These are phyloP conservation scores for Lacerta viridis DNA, from an alignment of 2,797 vertebrate species.

Conservation along the genomic window DNA sequence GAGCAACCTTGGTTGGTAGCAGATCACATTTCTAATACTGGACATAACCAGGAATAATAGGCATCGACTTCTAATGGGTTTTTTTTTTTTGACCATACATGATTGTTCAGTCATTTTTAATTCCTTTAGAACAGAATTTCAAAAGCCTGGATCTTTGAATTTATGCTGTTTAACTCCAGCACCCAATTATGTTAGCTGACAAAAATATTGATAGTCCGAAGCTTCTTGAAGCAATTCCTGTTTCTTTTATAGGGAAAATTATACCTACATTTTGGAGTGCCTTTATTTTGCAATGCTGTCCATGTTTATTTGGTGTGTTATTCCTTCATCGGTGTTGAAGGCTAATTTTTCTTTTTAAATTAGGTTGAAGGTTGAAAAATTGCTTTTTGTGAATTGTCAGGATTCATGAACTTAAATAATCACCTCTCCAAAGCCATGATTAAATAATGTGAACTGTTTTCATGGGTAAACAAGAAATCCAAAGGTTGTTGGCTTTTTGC, in stretches of 20 bases:
- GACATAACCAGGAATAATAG: conserved; percentile 21
- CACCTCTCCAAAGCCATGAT: conserved; percentile 56
- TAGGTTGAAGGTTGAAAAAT: conserved; percentile 20
- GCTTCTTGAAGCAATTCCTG: conserved; percentile 34
- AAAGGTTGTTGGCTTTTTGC: conserved; percentile 56
- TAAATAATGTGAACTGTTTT: conserved; percentile 49
- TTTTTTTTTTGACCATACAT: conserved; percentile 53
- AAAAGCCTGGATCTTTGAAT: conserved; percentile 56
- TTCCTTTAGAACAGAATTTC: conserved; percentile 66
- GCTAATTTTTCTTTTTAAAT: not conserved
- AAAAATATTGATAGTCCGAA: conserved; percentile 50
- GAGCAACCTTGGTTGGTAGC: not conserved
- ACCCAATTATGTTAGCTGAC: conserved; percentile 40
- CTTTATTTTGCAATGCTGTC: conserved; percentile 39
- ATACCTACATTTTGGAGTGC: conserved; percentile 47
- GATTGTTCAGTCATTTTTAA: conserved; percentile 66
- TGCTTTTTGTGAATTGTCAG: conserved; percentile 28
- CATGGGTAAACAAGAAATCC: conserved; percentile 62
- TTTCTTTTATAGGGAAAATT: conserved; percentile 39
- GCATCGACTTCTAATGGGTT: conserved; percentile 32
- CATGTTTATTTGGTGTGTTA: not conserved
- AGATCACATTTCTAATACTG: conserved; percentile 54
- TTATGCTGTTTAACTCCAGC: conserved; percentile 40
- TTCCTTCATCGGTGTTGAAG: not conserved
- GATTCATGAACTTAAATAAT: not conserved